Evolutionary conservation across 1,140 invertebrate species (phyloP), one percentile per base, ranked within the genome.

Genomic region (Lepidotrigona ventralis): DNA sequence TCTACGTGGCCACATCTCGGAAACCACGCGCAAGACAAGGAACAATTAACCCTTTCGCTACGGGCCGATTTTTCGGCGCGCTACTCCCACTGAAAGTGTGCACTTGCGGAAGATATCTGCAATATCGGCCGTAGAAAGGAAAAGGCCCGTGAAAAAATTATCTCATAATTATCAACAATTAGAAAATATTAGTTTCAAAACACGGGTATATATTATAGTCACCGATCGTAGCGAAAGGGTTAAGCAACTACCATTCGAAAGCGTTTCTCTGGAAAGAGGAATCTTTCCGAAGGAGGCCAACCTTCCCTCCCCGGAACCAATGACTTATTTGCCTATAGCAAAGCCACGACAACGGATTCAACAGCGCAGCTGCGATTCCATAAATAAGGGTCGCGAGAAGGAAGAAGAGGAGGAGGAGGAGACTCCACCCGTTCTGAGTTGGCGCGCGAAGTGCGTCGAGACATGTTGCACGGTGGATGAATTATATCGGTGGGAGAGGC

Each of bases 401-500:
- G 39, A 6, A 5, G 39, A 0, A 5, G 83, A 86, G 39, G 39
- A 6, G 39, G 39, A 0, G 39, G 39, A 8, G 53, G 86, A 33
- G 86, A 33, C 70, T 88, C 77, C 84, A 83, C 63, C 75, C 51
- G 69, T 58, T 88, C 80, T 70, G 85, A 85, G 73, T 71, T 79
- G 81, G 54, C 81, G 58, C 51, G 75, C 63, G 60, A 79, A 79
- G 54, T 68, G 82, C 73, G 88, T 85, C 64, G 86, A 64, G 78
- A 66, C 69, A 72, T 76, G 75, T 74, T 68, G 73, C 77, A 60
- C 84, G 81, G 84, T 83, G 86, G 86, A 92, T 91, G 90, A 92
- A 92, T 92, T 92, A 93, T 93, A 90, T 91, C 90, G 89, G 89
- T 58, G 58, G 91, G 89, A 88, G 88, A 85, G 86, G 88, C 87